phyloP scores from a whole-genome alignment of 2,888 invertebrate genomes.

The Agrochola macilenta region DNA sequence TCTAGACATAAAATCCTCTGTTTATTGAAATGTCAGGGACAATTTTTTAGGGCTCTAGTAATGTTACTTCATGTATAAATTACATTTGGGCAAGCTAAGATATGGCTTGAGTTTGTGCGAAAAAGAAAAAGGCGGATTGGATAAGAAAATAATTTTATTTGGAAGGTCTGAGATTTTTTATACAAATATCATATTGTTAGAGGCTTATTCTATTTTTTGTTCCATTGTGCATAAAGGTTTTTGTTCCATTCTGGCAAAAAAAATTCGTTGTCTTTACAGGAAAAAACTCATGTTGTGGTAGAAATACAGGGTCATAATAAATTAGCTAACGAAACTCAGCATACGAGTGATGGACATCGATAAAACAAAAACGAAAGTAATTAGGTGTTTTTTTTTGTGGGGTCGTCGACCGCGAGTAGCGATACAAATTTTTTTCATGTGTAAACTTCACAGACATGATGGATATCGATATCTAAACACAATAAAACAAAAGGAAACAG shows the following conservation, averaged over 20 bases:
- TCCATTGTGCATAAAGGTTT: slow-evolving; percentile 5
- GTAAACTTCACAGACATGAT: too few species aligned
- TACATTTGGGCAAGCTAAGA: slow-evolving; percentile 35
- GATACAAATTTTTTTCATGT: too few species aligned
- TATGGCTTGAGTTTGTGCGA: slow-evolving; percentile 11
- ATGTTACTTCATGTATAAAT: slow-evolving; percentile 48
- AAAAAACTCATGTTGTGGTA: not conserved
- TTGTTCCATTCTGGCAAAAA: not conserved
- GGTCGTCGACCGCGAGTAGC: too few species aligned
- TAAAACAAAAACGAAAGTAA: too few species aligned
- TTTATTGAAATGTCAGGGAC: slow-evolving; percentile 50
- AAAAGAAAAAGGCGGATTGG: slow-evolving; percentile 32
- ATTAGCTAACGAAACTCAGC: too few species aligned
- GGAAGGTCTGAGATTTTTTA: slow-evolving; percentile 16
- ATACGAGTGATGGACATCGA: too few species aligned
- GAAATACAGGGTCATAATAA: too few species aligned
- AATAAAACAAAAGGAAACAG: too few species aligned
- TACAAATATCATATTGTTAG: slow-evolving; percentile 38
- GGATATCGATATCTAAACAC: too few species aligned
- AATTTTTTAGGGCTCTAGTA: slow-evolving; percentile 20
- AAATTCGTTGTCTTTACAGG: not conserved
- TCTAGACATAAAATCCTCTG: slow-evolving; percentile 42
- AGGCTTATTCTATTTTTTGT: not conserved
- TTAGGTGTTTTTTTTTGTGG: too few species aligned
- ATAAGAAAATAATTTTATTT: slow-evolving; percentile 41